Conservation (phyloP, 2,113 vertebrate genomes). For the Suncus etruscus region DNA sequence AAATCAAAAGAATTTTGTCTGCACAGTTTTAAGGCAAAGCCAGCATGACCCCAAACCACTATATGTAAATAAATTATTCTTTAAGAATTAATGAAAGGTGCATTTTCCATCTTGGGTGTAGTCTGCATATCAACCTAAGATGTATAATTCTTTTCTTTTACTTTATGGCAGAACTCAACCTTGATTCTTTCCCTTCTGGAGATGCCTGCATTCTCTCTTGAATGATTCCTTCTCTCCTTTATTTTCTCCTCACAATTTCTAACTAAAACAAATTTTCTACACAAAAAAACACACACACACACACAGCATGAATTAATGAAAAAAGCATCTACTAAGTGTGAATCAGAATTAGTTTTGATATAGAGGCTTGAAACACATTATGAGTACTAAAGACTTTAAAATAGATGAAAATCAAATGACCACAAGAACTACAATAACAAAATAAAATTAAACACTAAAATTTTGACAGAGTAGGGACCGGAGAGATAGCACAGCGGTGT, state of each 20-base stretch:
- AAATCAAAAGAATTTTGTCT: slow-evolving; percentile 55
- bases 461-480: slow-evolving; percentile 9
- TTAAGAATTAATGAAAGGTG: slow-evolving; percentile 19
- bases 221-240: no score
- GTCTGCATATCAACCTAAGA: no score
- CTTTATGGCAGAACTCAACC: no score
- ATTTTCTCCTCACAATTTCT: no score
- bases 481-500: no score
- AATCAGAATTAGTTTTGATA: slow-evolving; percentile 47
- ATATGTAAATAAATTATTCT: slow-evolving; percentile 2
- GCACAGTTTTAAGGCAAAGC: slow-evolving; percentile 53
- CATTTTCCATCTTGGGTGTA: no score
- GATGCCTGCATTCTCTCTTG: no score
- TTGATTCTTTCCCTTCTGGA: no score
- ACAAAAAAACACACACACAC: no score
- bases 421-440: slow-evolving; percentile 53
- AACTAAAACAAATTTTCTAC: no score
- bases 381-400: slow-evolving; percentile 29
- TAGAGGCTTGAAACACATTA: neutral
- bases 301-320: neutral
- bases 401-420: slow-evolving; percentile 48
- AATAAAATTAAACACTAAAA: slow-evolving; percentile 45
- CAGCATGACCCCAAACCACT: slow-evolving; percentile 38
- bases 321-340: slow-evolving; percentile 7
- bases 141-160: no score